These are phyloP conservation scores for Dunckerocampus dactyliophorus DNA, from an alignment of 2,113 vertebrate species.

Conservation along the genomic window DNA sequence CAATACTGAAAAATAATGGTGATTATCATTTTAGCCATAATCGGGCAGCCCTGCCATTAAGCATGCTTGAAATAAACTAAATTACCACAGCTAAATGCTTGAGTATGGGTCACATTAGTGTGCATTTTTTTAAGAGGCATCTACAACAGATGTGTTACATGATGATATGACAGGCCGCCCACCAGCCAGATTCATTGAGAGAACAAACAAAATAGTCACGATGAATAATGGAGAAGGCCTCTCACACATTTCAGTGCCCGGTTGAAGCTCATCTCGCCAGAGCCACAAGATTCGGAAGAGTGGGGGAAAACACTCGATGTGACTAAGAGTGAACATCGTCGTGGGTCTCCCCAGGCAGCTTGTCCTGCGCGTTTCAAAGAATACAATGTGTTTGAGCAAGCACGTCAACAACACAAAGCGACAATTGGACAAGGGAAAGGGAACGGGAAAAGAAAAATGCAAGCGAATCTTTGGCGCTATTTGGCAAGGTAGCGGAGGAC, in stretches of 20 bases:
- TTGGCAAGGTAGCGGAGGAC: slow-evolving; percentile 41
- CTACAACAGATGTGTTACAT: slow-evolving; percentile 35
- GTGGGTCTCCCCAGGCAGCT: slow-evolving; percentile 31
- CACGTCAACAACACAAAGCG: slow-evolving; percentile 17
- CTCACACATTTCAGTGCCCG: slow-evolving; percentile 50
- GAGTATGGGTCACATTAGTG: slow-evolving; percentile 30
- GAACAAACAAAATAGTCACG: slow-evolving; percentile 64
- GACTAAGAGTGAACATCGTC: slow-evolving; percentile 19
- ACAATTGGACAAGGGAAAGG: background rate
- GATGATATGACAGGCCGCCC: slow-evolving; percentile 45
- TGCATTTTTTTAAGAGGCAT: slow-evolving; percentile 30
- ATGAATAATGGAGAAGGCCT: slow-evolving; percentile 62
- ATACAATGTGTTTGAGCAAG: slow-evolving; percentile 12
- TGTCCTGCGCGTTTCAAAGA: slow-evolving; percentile 39
- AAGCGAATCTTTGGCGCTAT: slow-evolving; percentile 38
- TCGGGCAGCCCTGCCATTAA: too few species aligned
- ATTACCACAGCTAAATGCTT: slow-evolving; percentile 29
- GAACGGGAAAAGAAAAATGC: slow-evolving; percentile 21
- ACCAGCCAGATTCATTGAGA: slow-evolving; percentile 43
- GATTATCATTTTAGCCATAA: too few species aligned
- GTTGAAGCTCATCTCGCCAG: slow-evolving; percentile 59
- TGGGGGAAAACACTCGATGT: slow-evolving; percentile 37
- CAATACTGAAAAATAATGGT: too few species aligned
- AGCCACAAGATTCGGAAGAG: slow-evolving; percentile 44
- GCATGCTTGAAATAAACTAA: too few species aligned